Base-by-base conservation (phyloP, 1,140 invertebrate species). In the Euwallacea fornicatus region DNA sequence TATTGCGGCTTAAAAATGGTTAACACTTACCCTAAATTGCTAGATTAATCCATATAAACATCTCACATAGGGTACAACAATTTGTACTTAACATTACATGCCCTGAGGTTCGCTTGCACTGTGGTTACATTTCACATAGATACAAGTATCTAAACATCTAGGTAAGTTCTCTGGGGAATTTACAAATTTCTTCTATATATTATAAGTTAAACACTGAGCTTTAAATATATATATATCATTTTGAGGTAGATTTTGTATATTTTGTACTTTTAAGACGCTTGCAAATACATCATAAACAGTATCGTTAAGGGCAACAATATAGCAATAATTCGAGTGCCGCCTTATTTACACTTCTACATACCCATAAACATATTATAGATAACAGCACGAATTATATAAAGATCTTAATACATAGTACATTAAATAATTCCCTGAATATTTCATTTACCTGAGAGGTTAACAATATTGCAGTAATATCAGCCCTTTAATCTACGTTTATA, bases 231-330 rank as follows among this genome's bases (percentile, higher is more conserved):
- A 67, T 68, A 76, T 74, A 72, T 73, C 71, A 71, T 65, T 69
- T 73, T 77, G 76, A 77, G 76, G 76, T 77, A 77, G 76, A 75
- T 77, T 76, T 76, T 75, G 75, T 75, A 74, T 75, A 74, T 77
- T 77, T 50, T 77, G 76, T 77, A 77, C 76, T 77, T 72, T 73
- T 41, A 33, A 33, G 21, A 33, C 21, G 21, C 21, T 33, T 33
- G 21, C 21, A 33, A 33, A 33, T 33, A 33, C 42, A 58, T 65
- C 63, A 56, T 66, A 74, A 62, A 72, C 67, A 70, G 61, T 33
- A 33, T 33, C 67, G 64, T 70, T 73, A 77, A 74, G 76, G 74
- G 74, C 72, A 76, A 76, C 72, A 75, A 75, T 74, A 72, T 74
- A 47, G 69, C 33, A 62, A 72, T 72, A 70, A 74, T 74, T 77